Evolutionary conservation across 1,140 invertebrate genomes (phyloP).

Genomic region (Zaprionus ghesquierei): DNA sequence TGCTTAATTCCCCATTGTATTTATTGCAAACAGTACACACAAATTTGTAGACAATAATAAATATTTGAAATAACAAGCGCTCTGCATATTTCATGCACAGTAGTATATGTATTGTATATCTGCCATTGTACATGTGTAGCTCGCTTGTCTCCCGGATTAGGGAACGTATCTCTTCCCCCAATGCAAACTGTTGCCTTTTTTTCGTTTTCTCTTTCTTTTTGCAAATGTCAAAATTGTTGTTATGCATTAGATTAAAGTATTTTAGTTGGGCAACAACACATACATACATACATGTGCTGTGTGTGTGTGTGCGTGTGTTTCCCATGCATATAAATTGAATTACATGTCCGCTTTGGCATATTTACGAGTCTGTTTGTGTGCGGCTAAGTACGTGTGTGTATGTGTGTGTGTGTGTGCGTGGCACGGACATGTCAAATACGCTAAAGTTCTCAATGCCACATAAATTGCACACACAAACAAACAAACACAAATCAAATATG

Average conservation of each 20-base stretch:
- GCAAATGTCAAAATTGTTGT: constrained; percentile 17
- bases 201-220: background rate
- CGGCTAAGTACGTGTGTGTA: constrained; percentile 14
- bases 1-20: background rate
- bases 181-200: constrained; percentile 1
- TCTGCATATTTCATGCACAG: background rate
- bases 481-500: constrained; percentile 71
- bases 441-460: constrained; percentile 74
- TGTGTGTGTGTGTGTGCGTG: constrained; percentile 6
- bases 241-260: constrained; percentile 47
- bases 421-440: constrained; percentile 64
- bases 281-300: constrained; percentile 33
- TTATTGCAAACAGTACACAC: background rate
- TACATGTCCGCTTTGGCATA: constrained; percentile 70
- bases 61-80: background rate
- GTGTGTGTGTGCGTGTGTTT: constrained; percentile 31
- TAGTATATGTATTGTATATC: background rate
- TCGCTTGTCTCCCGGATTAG: background rate
- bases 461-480: constrained; percentile 59
- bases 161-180: background rate
- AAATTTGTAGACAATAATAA: background rate
- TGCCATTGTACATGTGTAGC: background rate
- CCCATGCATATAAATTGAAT: constrained; percentile 72
- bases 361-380: constrained; percentile 67
- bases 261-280: constrained; percentile 26